phyloP scores from a whole-genome alignment of 1,140 invertebrate species.

The Drosophila cardini region DNA sequence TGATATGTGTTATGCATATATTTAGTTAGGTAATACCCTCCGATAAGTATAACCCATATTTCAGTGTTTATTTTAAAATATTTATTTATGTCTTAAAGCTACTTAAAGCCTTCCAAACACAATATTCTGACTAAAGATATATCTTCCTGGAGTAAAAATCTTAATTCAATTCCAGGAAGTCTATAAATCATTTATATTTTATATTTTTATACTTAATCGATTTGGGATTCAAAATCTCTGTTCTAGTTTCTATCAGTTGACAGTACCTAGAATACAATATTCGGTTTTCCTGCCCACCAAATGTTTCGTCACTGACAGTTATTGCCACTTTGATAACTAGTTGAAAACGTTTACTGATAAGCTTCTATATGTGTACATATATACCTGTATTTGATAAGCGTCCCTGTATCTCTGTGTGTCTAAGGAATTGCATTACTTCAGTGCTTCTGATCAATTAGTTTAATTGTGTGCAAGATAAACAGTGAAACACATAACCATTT shows the following conservation, averaged over 20 bases:
- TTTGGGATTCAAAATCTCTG: too few species aligned
- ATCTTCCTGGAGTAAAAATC: too few species aligned
- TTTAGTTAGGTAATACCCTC: too few species aligned
- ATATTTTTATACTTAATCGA: too few species aligned
- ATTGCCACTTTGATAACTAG: not conserved
- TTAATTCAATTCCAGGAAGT: too few species aligned
- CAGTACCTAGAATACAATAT: not conserved
- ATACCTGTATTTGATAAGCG: not conserved
- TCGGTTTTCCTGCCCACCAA: not conserved
- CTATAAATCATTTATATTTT: too few species aligned
- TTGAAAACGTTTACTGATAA: not conserved
- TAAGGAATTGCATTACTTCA: not conserved
- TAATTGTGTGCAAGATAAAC: conserved; percentile 17
- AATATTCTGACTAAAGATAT: too few species aligned
- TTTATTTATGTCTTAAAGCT: too few species aligned
- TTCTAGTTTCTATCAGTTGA: not conserved
- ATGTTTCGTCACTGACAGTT: conserved; percentile 2
- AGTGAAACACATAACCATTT: conserved; percentile 11
- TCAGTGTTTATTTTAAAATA: too few species aligned
- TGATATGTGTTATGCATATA: too few species aligned
- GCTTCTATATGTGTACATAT: not conserved
- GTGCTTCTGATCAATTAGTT: conserved; percentile 7
- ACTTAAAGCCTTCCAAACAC: too few species aligned
- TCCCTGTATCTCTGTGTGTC: conserved; percentile 3
- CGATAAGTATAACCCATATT: too few species aligned